phyloP scores from a whole-genome alignment of 2,888 invertebrate species.

The Monochamus alternatus region DNA sequence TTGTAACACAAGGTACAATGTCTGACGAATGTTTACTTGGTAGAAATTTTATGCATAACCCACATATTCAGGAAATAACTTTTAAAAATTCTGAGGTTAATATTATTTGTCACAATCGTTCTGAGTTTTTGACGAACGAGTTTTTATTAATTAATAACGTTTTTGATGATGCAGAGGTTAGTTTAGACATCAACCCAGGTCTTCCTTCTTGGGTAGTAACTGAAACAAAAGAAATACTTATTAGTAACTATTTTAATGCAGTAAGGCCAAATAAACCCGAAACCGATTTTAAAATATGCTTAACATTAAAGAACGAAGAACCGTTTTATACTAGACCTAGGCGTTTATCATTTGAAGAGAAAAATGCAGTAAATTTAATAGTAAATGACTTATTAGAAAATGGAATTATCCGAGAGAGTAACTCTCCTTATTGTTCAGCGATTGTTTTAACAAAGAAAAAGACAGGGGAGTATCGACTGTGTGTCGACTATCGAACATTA shows the following conservation, averaged over 20 bases:
- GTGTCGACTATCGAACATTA: neutral
- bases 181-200: conserved; percentile 23
- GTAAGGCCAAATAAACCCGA: conserved; percentile 37
- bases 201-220: neutral
- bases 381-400: conserved; percentile 45
- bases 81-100: neutral
- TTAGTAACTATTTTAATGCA: conserved; percentile 18
- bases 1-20: conserved; percentile 11
- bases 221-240: conserved; percentile 30
- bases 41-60: neutral
- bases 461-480: neutral
- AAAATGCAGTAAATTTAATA: conserved; percentile 45
- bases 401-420: conserved; percentile 50
- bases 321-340: conserved; percentile 46
- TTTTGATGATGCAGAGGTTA: neutral
- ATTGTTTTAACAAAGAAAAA: conserved; percentile 45
- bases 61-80: conserved; percentile 7
- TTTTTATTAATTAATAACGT: neutral
- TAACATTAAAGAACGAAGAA: conserved; percentile 43
- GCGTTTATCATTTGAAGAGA: conserved; percentile 49
- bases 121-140: conserved; percentile 1
- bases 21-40: neutral
- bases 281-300: conserved; percentile 49
- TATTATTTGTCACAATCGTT: neutral
- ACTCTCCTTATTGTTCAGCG: conserved; percentile 57